Conservation (phyloP, 1,140 invertebrate genomes). For the Andricus grossulariae region DNA sequence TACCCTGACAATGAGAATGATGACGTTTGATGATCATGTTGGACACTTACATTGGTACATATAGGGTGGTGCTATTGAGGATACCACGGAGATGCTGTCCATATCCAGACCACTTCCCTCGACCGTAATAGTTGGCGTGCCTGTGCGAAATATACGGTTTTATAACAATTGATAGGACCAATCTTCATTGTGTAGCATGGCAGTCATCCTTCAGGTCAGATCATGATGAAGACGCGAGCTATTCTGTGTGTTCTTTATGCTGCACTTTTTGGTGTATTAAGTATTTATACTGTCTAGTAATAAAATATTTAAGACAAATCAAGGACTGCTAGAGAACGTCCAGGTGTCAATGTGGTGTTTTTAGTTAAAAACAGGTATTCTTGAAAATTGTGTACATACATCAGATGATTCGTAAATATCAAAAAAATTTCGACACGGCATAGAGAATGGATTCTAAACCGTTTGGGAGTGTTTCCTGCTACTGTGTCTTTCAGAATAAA, state of each 20-base stretch:
- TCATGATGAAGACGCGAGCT: constrained; percentile 21
- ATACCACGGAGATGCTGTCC: constrained; percentile 85
- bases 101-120: constrained; percentile 82
- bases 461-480: neutral
- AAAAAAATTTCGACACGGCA: no score
- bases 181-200: neutral
- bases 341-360: neutral
- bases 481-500: neutral
- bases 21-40: constrained; percentile 43
- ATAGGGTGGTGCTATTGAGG: constrained; percentile 83
- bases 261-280: constrained; percentile 26
- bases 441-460: neutral
- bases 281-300: neutral
- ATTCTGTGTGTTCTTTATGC: constrained; percentile 55
- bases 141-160: constrained; percentile 71
- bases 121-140: constrained; percentile 81
- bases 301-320: neutral
- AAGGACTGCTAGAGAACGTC: neutral
- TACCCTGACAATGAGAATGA: constrained; percentile 13
- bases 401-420: no score
- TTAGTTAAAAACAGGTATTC: no score
- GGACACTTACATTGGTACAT: constrained; percentile 87
- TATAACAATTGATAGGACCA: constrained; percentile 43
- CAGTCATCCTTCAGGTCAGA: neutral
- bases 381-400: no score